These are phyloP conservation scores for Styela clava DNA, from an alignment of 23 tunicate genomes.

Conservation along the genomic window DNA sequence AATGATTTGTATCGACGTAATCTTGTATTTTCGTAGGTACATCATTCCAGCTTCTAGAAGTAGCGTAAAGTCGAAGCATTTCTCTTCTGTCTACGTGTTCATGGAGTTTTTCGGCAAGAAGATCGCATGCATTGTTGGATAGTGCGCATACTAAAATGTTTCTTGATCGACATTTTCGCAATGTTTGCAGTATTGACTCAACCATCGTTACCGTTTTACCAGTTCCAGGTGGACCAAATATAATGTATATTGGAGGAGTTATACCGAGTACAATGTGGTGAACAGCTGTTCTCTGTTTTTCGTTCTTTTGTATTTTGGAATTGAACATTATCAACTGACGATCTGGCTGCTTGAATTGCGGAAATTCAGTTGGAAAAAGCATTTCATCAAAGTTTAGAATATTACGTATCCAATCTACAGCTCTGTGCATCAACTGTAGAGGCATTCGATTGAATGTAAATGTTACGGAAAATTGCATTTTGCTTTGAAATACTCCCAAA, in stretches of 20 bases:
- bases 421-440: constrained; percentile 48
- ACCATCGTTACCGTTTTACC: constrained; percentile 90
- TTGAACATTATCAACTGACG: background rate
- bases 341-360: background rate
- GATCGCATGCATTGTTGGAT: constrained; percentile 73
- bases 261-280: constrained; percentile 30
- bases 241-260: constrained; percentile 42
- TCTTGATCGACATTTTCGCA: background rate
- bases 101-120: constrained; percentile 42
- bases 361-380: background rate
- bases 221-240: constrained; percentile 96
- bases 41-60: constrained; percentile 39
- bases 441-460: constrained; percentile 58
- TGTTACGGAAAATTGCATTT: constrained; percentile 40
- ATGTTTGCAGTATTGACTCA: constrained; percentile 57
- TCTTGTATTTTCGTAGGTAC: constrained; percentile 27
- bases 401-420: constrained; percentile 10
- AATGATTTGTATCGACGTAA: background rate
- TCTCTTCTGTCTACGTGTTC: constrained; percentile 16
- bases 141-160: constrained; percentile 68
- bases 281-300: constrained; percentile 33
- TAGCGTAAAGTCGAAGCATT: constrained; percentile 61
- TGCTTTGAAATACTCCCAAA: background rate
- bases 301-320: constrained; percentile 15
- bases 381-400: background rate